Percentiles rank a stretch among this genome's conserved stretches.
These are phyloP conservation scores for Cavia porcellus DNA, from an alignment of 2,113 vertebrate species.

Conservation along the genomic window DNA sequence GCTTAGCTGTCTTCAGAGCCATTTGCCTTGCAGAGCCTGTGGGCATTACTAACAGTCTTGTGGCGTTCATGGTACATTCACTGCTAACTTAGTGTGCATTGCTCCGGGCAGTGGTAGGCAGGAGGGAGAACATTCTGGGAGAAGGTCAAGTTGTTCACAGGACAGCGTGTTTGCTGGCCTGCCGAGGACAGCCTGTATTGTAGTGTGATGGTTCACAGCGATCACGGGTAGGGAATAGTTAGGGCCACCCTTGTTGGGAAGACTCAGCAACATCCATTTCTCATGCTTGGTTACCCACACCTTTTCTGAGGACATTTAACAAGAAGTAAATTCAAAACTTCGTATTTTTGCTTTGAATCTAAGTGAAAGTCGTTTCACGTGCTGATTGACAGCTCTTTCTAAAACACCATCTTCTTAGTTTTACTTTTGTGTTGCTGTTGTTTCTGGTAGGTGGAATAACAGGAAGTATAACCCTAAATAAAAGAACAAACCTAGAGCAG, in stretches of 20 bases:
- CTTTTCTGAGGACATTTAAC: background rate
- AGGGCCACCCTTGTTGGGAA: background rate
- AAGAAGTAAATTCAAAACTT: constrained; percentile 2
- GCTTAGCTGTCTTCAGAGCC: background rate
- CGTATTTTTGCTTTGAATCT: constrained; percentile 24
- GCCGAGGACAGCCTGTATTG: background rate
- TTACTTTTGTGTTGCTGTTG: background rate
- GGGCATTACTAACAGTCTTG: background rate
- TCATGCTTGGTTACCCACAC: constrained; percentile 1
- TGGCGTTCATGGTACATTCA: background rate
- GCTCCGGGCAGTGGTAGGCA: background rate
- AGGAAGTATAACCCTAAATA: background rate
- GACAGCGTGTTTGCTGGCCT: background rate
- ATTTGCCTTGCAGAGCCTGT: background rate
- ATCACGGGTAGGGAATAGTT: background rate
- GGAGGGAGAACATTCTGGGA: background rate
- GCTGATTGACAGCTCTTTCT: background rate
- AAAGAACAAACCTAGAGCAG: background rate
- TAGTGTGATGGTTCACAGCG: background rate
- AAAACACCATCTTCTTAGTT: background rate
- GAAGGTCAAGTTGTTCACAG: background rate
- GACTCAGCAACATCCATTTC: background rate
- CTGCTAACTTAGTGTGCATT: background rate
- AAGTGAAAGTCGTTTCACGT: background rate
- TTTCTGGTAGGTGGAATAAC: background rate